Evolutionary conservation across 1,140 invertebrate species (phyloP), one percentile per base, ranked within the genome.

Genomic region (Euschistus heros): DNA sequence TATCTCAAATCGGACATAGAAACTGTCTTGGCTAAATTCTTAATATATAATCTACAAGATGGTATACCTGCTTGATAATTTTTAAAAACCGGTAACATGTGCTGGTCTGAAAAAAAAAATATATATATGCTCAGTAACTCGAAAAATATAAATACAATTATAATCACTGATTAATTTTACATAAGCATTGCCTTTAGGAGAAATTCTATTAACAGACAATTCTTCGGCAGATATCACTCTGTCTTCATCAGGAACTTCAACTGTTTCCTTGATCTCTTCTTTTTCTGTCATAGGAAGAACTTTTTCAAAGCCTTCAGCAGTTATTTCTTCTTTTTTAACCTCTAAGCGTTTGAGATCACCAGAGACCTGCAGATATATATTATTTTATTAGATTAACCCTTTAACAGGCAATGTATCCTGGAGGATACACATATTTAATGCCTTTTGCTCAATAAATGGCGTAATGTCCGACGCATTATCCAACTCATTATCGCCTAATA

Each of bases 1-100:
- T 82, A 83, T 70, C 86, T 80, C 4, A 96, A 78, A 77, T 96
- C 91, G 68, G 82, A 77, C 44, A 84, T 80, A 37, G 80, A 82
- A 0, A 92, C 86, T 68, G 83, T 82, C 78, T 94, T 95, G 1
- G 86, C 80, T 22, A 96, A 79, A 80, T 97, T 97, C 75, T 97
- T 97, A 42, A 97, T 86, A 72, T 97, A 97, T 10, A 97, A 76
- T 66, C 90, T 84, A 77, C 85, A 83, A 10, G 87, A 89, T 17
- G 89, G 86, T 52, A 86, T 80, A 17, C 94, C 93, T 27, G 82
- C 74, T 69, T 87, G 81, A 76, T 96, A 97, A 72, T 91, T 92
- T 75, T 89, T 91, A 70, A 92, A 96, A 18, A 93, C 85, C 52
- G 88, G 82, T 62, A 92, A 75, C 13, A 87, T 74, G 72, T 85